Evolutionary conservation across 2,113 vertebrate species (phyloP).

Genomic region (Lota lota): DNA sequence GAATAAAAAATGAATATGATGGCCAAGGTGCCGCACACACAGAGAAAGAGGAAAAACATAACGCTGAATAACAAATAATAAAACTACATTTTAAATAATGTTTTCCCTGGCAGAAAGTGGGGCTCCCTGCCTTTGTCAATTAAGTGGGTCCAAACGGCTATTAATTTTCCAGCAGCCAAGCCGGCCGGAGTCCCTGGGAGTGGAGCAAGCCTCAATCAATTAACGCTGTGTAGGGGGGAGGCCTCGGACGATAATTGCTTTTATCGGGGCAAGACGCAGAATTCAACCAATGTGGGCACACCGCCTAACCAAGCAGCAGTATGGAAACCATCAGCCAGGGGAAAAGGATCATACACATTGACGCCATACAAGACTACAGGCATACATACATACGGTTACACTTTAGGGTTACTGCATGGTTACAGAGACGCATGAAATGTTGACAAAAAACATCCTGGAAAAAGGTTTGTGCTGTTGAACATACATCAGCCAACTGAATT

Average conservation of each 20-base stretch:
- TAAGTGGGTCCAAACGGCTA: conserved; percentile 44
- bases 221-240: conserved; percentile 24
- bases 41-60: conserved; percentile 35
- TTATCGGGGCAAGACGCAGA: conserved; percentile 21
- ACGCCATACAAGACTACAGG: not conserved
- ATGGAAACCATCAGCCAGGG: conserved; percentile 10
- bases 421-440: too few species aligned
- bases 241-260: conserved; percentile 17
- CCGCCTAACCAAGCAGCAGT: conserved; percentile 20
- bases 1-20: conserved; percentile 28
- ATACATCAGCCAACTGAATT: not conserved
- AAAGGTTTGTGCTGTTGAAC: too few species aligned
- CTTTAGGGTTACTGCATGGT: conserved; percentile 5
- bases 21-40: conserved; percentile 28
- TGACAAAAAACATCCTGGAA: too few species aligned
- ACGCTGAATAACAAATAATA: conserved; percentile 24
- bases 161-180: conserved; percentile 40
- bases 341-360: too few species aligned
- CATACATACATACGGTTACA: conserved; percentile 24
- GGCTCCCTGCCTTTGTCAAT: conserved; percentile 43
- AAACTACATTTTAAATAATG: conserved; percentile 44
- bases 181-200: conserved; percentile 27
- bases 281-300: conserved; percentile 21
- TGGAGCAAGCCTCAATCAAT: conserved; percentile 41
- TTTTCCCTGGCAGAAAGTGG: conserved; percentile 37